Evolutionary conservation across 2,113 vertebrate species (phyloP).

Genomic region (Rattus rattus): DNA sequence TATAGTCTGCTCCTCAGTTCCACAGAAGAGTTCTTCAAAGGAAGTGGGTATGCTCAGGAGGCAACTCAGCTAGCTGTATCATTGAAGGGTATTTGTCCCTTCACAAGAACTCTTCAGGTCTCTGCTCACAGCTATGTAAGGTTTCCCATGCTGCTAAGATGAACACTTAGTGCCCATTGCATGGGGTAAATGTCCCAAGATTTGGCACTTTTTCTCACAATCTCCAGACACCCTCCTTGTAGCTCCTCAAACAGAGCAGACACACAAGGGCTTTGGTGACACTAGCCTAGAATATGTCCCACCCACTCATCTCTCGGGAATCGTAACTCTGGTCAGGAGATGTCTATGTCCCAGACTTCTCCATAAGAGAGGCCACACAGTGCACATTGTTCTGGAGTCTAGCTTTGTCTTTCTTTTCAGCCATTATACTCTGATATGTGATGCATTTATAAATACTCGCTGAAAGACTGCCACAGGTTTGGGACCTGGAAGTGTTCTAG

Average conservation of each 20-base stretch:
- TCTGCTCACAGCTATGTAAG: neutral
- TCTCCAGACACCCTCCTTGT: neutral
- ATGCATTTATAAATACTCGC: neutral
- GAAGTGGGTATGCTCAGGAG: neutral
- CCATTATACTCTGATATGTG: neutral
- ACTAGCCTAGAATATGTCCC: neutral
- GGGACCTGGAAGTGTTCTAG: conserved; percentile 11
- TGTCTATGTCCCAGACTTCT: neutral
- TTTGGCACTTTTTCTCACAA: neutral
- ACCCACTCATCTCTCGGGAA: neutral
- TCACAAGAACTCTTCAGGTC: neutral
- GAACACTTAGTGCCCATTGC: neutral
- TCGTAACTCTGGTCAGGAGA: neutral
- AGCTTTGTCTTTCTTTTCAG: neutral
- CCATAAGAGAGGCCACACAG: neutral
- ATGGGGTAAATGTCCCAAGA: neutral
- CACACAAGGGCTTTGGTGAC: neutral
- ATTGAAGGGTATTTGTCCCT: neutral
- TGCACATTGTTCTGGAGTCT: neutral
- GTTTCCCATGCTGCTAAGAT: neutral
- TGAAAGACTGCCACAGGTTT: neutral
- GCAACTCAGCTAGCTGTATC: neutral
- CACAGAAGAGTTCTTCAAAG: neutral
- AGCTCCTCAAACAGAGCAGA: neutral
- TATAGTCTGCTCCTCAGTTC: neutral